Evolutionary conservation across 2,888 invertebrate species (phyloP).

Genomic region (Dryocosmus kuriphilus): DNA sequence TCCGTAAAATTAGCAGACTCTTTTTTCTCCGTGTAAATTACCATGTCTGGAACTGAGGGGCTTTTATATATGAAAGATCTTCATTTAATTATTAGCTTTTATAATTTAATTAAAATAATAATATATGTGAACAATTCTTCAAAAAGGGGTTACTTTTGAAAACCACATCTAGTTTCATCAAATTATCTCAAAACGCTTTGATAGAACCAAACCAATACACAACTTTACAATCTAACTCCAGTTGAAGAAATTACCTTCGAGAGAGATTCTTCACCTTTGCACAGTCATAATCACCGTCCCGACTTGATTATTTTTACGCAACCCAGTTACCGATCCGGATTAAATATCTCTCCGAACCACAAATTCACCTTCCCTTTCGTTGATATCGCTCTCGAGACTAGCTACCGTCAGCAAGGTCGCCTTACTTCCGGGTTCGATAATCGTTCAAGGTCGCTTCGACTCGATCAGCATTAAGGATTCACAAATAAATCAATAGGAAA

Average conservation of each 20-base stretch:
- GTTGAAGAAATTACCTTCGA: neutral
- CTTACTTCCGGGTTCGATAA: slow-evolving; percentile 59
- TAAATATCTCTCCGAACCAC: slow-evolving; percentile 47
- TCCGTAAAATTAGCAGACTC: too few species aligned
- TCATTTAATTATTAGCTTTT: too few species aligned
- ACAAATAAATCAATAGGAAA: neutral
- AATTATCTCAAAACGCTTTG: too few species aligned
- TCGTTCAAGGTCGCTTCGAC: slow-evolving; percentile 54
- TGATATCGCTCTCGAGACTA: slow-evolving; percentile 26
- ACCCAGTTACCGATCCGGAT: slow-evolving; percentile 44
- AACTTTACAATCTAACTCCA: neutral
- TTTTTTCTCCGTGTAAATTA: too few species aligned
- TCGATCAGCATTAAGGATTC: slow-evolving; percentile 8
- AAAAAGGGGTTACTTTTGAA: too few species aligned
- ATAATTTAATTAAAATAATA: too few species aligned
- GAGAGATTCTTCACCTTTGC: slow-evolving; percentile 30
- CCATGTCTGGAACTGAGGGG: too few species aligned
- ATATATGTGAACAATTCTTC: too few species aligned
- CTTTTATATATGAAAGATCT: too few species aligned
- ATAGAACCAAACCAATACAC: too few species aligned
- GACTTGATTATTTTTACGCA: slow-evolving; percentile 48
- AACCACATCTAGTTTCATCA: too few species aligned
- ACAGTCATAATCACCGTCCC: slow-evolving; percentile 43
- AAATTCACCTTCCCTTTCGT: slow-evolving; percentile 52
- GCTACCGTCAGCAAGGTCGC: slow-evolving; percentile 54